These are phyloP conservation scores for Philhelius pedissequus DNA, from an alignment of 2,888 invertebrate genomes.

Conservation along the genomic window DNA sequence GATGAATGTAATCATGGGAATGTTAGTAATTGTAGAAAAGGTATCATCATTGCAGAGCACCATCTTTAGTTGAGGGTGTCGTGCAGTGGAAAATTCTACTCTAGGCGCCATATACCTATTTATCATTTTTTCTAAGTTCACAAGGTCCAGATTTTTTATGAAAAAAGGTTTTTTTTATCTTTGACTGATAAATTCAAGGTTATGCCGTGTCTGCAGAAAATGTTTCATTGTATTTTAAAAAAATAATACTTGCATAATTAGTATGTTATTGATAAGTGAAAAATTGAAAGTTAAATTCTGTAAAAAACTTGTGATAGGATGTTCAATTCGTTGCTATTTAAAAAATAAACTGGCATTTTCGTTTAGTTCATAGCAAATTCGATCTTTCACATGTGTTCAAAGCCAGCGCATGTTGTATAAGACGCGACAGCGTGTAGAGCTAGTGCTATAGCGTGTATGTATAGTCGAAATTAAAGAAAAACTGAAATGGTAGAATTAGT, in stretches of 20 bases:
- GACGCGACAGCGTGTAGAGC: no score
- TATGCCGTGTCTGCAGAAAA: neutral
- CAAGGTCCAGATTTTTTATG: neutral
- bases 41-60: conserved; percentile 27
- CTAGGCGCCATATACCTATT: conserved; percentile 12
- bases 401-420: no score
- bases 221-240: neutral
- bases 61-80: conserved; percentile 2
- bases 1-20: conserved; percentile 55
- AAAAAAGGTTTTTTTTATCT: conserved; percentile 12
- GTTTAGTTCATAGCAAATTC: no score
- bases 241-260: neutral
- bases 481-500: no score
- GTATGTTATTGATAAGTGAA: neutral
- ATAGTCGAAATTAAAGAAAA: no score
- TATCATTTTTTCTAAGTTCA: neutral
- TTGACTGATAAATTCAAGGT: conserved; percentile 44
- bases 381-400: no score
- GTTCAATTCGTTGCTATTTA: no score
- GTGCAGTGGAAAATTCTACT: neutral
- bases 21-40: conserved; percentile 17
- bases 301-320: neutral
- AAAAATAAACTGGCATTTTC: no score
- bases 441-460: no score
- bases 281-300: neutral